Base-by-base conservation (phyloP, 1,140 invertebrate genomes). In the Aphis craccivora region DNA sequence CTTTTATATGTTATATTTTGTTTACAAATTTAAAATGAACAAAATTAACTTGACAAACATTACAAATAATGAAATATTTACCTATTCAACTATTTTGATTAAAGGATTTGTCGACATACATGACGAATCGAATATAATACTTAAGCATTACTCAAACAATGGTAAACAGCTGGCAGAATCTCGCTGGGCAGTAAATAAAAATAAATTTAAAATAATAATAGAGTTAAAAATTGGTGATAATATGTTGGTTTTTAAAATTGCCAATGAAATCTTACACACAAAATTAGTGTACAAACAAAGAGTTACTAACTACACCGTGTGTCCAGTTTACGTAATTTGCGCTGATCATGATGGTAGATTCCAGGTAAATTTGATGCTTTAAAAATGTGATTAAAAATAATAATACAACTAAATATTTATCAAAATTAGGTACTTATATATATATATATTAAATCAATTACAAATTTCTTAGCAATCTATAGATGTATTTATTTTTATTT, bases 341-440 rank as follows among this genome's bases (percentile, higher is more conserved):
- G 95, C 96, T 87, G 96, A 96, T 37, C 97, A 98, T 95, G 96
- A 97, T 95, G 98, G 98, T 25, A 96, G 95, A 94, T 98, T 98
- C 95, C 97, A 98, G 96, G 97, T 97, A 84, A n/a, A 37, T 76
- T 76, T 14, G 0, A 18, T 14, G 4, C 14, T 76, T 35, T 76
- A 76, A n/a, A 0, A n/a, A 18, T 76, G 14, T 14, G 0, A 67
- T n/a, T 1, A 25, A 60, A 60, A 9, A 25, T 60, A 60, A 60
- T 30, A 60, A 60, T 25, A 8, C 30, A 30, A 60, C 6, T 67
- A 67, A 67, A 67, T 67, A n/a, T 67, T 67, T 67, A 67, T 67
- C 25, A n/a, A 25, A 60, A 60, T 67, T 67, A n/a, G n/a, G n/a
- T n/a, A 30, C 60, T 67, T 30, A 88, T 88, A 18, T 88, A 30